These are phyloP conservation scores for Phodopus roborovskii DNA, from an alignment of 2,113 vertebrate species.

Conservation along the genomic window DNA sequence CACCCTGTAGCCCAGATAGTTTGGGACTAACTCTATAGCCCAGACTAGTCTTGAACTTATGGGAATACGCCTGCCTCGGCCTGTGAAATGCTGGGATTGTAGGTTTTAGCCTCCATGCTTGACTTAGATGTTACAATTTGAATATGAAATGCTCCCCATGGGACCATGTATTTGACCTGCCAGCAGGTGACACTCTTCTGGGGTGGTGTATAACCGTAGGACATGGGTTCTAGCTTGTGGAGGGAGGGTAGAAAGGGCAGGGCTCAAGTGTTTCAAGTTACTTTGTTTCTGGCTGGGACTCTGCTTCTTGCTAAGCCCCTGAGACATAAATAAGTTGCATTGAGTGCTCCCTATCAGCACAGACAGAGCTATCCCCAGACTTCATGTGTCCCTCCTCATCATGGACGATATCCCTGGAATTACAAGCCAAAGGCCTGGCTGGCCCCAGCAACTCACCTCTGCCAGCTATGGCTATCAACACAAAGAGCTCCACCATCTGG, in stretches of 20 bases:
- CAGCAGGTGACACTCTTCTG: not conserved
- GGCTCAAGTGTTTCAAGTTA: not conserved
- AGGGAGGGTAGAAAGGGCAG: not conserved
- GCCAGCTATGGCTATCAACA: not conserved
- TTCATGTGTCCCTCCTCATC: not conserved
- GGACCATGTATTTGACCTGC: not conserved
- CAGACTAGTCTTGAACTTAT: not conserved
- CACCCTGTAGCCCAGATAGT: not conserved
- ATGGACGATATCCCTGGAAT: not conserved
- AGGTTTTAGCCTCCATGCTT: not conserved
- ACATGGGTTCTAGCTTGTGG: not conserved
- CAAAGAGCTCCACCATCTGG: not conserved
- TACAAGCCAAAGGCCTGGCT: not conserved
- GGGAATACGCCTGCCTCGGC: not conserved
- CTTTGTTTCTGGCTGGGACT: not conserved
- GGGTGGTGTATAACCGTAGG: not conserved
- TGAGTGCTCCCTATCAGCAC: not conserved
- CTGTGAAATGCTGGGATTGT: not conserved
- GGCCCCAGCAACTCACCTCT: not conserved
- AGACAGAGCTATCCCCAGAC: not conserved
- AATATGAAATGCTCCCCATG: not conserved
- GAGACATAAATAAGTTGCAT: not conserved
- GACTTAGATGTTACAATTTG: not conserved
- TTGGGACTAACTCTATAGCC: not conserved
- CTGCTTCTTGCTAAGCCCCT: not conserved